These are phyloP conservation scores for Dastarcus helophoroides DNA, from an alignment of 2,888 invertebrate species.

Conservation along the genomic window DNA sequence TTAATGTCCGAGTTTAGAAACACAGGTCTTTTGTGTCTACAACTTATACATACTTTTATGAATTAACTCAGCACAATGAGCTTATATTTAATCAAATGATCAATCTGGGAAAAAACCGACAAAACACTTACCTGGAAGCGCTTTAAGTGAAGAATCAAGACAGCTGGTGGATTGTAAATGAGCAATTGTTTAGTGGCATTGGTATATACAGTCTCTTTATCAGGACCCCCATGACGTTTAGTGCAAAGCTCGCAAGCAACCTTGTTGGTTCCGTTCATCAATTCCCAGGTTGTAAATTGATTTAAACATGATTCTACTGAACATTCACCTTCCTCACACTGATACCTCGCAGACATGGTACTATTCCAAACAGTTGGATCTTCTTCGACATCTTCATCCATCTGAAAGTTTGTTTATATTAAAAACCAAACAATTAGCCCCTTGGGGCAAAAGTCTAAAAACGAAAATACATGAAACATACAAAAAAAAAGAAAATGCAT, in stretches of 20 bases:
- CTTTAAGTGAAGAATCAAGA: slow-evolving; percentile 90
- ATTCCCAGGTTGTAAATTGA: slow-evolving; percentile 83
- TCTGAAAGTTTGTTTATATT: no score
- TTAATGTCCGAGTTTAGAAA: no score
- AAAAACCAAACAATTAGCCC: no score
- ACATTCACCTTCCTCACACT: slow-evolving; percentile 66
- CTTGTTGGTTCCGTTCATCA: slow-evolving; percentile 84
- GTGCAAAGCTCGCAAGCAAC: slow-evolving; percentile 90
- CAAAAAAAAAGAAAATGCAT: slow-evolving; percentile 1
- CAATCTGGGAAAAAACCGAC: no score
- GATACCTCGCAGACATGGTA: slow-evolving; percentile 50
- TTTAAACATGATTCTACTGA: slow-evolving; percentile 82
- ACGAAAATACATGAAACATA: neutral
- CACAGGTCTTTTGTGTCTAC: no score
- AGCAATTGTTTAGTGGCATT: slow-evolving; percentile 76
- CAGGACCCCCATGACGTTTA: slow-evolving; percentile 52
- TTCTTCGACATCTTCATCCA: slow-evolving; percentile 28
- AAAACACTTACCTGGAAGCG: slow-evolving; percentile 66
- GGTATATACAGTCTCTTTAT: slow-evolving; percentile 64
- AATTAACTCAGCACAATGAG: no score
- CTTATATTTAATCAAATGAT: neutral
- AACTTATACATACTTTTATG: neutral
- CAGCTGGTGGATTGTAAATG: slow-evolving; percentile 83
- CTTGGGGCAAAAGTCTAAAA: no score
- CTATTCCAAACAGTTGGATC: slow-evolving; percentile 26